Evolutionary conservation across 2,797 vertebrate species (phyloP), one percentile per base, ranked within the genome.

Genomic region (Cossypha caffra): DNA sequence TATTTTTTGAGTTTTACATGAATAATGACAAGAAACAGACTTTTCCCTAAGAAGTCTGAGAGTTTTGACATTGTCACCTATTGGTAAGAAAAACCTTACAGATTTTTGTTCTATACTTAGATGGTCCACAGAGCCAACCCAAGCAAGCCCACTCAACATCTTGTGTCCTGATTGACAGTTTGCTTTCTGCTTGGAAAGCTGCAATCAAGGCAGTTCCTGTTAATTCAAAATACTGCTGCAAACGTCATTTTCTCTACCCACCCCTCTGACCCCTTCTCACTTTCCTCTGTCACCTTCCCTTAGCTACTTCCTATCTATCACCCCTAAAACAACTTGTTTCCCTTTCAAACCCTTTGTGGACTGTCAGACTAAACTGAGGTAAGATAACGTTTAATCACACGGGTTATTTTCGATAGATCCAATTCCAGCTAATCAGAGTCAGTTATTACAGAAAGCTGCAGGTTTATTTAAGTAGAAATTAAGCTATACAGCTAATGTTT

Each of bases 401-500:
- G 37, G 43, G 45, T 71, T 83, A 58, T 74, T 91, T 94, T 58
- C 88, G 79, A 90, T 33, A 71, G 64, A 55, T 55, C 50, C 0
- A 14, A 77, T 78, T 86, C 79, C 62, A 77, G 33, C 68, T 59
- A 83, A 91, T 88, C 85, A 81, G 35, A 55, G 38, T 58, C 18
- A 45, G 47, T 73, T 93, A 81, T 78, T 55, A 58, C 73, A 81
- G 73, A 78, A 94, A 88, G 55, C 58, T 78, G 76, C 33, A 91
- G 79, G 88, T 93, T 96, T 93, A 84, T 88, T 92, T 92, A 95
- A 95, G 93, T 35, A 94, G 73, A 93, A 88, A 93, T 95, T 86
- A 84, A 88, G 67, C 86, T 43, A 40, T 54, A 88, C 20, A 78
- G 90, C 68, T 86, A 93, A 88, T 10, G 11, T 92, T 96, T 90